Conservation (phyloP, 2,797 vertebrate genomes). For the Bradypodion ventrale region DNA sequence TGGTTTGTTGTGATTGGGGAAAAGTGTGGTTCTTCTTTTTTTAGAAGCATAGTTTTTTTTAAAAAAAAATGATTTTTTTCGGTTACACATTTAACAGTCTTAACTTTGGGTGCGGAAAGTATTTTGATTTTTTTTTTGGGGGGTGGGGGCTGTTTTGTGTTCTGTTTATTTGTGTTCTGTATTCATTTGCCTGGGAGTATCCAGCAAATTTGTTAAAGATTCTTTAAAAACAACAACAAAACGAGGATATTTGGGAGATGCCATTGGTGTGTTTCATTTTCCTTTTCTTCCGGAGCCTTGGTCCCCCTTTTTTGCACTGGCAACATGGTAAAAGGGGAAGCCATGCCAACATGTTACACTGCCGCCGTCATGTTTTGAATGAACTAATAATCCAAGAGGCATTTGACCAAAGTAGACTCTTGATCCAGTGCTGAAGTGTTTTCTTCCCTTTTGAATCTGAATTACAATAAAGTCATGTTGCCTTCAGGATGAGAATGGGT, state of each 20-base stretch:
- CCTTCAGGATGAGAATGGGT: background rate
- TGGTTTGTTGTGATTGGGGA: slow-evolving; percentile 44
- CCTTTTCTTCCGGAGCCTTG: background rate
- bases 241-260: slow-evolving; percentile 58
- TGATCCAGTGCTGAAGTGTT: slow-evolving; percentile 31
- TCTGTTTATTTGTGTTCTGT: slow-evolving; percentile 54
- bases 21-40: slow-evolving; percentile 22
- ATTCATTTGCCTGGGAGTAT: slow-evolving; percentile 47
- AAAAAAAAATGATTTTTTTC: slow-evolving; percentile 44
- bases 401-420: slow-evolving; percentile 24
- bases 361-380: background rate
- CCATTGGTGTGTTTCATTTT: slow-evolving; percentile 59
- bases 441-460: slow-evolving; percentile 10
- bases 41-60: slow-evolving; percentile 47
- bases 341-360: background rate
- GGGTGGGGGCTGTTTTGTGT: slow-evolving; percentile 61
- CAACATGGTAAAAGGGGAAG: slow-evolving; percentile 19
- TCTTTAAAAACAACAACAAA: too few relatives aligned
- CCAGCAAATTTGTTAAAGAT: background rate
- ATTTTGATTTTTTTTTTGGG: slow-evolving; percentile 55
- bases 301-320: slow-evolving; percentile 5
- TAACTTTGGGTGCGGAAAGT: slow-evolving; percentile 63
- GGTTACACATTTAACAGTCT: slow-evolving; percentile 64
- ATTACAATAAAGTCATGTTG: background rate
- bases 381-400: background rate